These are phyloP conservation scores for Phocides pigmalion DNA, from an alignment of 1,140 invertebrate species.

Conservation along the genomic window DNA sequence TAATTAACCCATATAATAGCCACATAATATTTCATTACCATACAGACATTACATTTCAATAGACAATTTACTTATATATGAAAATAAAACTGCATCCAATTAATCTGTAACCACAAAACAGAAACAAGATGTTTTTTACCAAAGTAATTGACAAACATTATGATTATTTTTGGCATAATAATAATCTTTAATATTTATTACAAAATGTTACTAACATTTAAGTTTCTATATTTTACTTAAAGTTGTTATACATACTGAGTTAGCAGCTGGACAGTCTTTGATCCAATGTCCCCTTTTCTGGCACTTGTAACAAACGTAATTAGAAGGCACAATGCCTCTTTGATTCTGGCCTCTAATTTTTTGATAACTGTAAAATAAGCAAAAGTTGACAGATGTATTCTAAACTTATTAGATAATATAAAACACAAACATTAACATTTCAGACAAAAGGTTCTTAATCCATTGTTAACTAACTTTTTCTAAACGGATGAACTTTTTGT, in stretches of 20 bases:
- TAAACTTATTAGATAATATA: too few relatives aligned
- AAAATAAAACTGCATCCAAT: too few relatives aligned
- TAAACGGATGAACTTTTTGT: background rate
- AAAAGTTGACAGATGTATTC: background rate
- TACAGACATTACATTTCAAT: too few relatives aligned
- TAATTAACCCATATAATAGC: too few relatives aligned
- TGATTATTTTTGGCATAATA: background rate
- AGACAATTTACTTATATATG: too few relatives aligned
- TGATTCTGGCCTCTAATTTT: constrained; percentile 94
- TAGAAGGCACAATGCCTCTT: constrained; percentile 93
- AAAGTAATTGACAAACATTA: too few relatives aligned
- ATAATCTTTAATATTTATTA: background rate
- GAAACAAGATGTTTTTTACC: too few relatives aligned
- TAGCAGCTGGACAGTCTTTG: constrained; percentile 93
- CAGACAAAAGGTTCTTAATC: background rate
- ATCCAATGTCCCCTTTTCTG: constrained; percentile 97
- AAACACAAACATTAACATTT: too few relatives aligned
- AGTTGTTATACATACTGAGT: constrained; percentile 55
- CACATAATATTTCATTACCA: too few relatives aligned
- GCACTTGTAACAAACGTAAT: constrained; percentile 97
- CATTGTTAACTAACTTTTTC: constrained; percentile 18
- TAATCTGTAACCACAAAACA: too few relatives aligned
- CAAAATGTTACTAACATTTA: too few relatives aligned
- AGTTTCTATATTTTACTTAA: too few relatives aligned
- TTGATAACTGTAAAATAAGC: constrained; percentile 90